Conservation (phyloP, 2,888 invertebrate genomes). For the Lithophane ornitopus region DNA sequence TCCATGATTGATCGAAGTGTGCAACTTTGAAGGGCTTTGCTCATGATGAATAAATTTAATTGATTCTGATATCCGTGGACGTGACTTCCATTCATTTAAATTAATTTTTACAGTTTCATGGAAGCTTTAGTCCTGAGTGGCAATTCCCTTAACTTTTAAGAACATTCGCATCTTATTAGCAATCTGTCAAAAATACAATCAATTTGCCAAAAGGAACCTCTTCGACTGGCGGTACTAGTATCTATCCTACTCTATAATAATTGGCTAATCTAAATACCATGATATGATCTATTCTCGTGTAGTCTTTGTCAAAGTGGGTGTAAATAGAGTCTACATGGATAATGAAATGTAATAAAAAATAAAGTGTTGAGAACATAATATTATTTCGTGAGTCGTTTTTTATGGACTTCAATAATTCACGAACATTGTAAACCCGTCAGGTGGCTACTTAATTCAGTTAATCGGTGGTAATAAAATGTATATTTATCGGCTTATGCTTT, state of each 20-base stretch:
- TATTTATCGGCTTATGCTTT: constrained; percentile 47
- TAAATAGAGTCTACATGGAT: too few species aligned
- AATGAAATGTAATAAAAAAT: background rate
- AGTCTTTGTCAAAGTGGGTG: too few species aligned
- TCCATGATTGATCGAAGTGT: constrained; percentile 25
- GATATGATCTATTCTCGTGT: too few species aligned
- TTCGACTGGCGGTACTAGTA: too few species aligned
- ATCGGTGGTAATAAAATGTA: constrained; percentile 47
- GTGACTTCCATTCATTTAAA: background rate
- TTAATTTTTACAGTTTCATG: too few species aligned
- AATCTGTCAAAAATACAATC: too few species aligned
- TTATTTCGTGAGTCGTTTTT: constrained; percentile 17
- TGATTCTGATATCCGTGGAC: constrained; percentile 7
- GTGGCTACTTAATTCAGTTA: constrained; percentile 45
- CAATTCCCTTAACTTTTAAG: too few species aligned
- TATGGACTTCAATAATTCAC: constrained; percentile 33
- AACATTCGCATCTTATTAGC: too few species aligned
- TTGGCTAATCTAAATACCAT: too few species aligned
- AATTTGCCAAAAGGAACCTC: too few species aligned
- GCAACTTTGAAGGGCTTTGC: constrained; percentile 14
- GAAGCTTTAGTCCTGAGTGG: too few species aligned
- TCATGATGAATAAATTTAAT: constrained; percentile 37
- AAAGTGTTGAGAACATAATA: constrained; percentile 17
- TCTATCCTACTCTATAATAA: too few species aligned
- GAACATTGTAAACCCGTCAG: constrained; percentile 33